Conservation (phyloP, 2,888 invertebrate genomes). For the Hypselothyrea guttata region DNA sequence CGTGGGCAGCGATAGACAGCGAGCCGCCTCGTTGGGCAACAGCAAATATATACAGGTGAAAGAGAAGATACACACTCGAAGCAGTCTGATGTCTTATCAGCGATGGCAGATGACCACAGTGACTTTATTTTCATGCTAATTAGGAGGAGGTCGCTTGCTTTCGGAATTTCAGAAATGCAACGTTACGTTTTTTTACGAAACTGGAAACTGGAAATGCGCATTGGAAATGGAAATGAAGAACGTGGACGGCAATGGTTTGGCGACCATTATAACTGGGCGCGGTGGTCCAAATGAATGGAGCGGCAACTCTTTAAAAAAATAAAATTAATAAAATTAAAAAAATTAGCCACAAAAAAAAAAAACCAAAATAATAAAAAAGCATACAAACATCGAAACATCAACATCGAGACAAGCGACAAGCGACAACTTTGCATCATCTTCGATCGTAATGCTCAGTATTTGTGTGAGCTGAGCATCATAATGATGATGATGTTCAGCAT, state of each 20-base stretch:
- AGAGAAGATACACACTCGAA: constrained; percentile 1
- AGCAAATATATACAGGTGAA: constrained; percentile 2
- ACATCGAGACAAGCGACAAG: no score
- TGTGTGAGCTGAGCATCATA: constrained; percentile 16
- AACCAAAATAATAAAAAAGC: not conserved
- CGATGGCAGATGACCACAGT: constrained; percentile 15
- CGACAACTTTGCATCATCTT: constrained; percentile 44
- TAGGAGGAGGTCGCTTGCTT: constrained; percentile 47
- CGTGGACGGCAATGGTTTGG: not conserved
- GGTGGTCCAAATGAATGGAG: constrained; percentile 35
- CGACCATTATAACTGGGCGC: constrained; percentile 23
- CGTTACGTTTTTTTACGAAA: constrained; percentile 43
- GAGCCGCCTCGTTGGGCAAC: constrained; percentile 22
- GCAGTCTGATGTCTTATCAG: constrained; percentile 39
- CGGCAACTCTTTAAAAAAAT: constrained; percentile 33
- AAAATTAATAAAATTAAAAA: not conserved
- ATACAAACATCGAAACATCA: no score
- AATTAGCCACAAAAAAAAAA: not conserved
- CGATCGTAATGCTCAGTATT: constrained; percentile 18
- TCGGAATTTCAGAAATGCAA: constrained; percentile 67
- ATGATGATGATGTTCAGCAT: constrained; percentile 12
- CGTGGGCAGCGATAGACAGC: constrained; percentile 41
- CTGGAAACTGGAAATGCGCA: constrained; percentile 29
- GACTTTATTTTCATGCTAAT: constrained; percentile 66
- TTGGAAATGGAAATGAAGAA: constrained; percentile 19